Conservation (phyloP, 1,140 invertebrate species). For the Probaryconus sp. region DNA sequence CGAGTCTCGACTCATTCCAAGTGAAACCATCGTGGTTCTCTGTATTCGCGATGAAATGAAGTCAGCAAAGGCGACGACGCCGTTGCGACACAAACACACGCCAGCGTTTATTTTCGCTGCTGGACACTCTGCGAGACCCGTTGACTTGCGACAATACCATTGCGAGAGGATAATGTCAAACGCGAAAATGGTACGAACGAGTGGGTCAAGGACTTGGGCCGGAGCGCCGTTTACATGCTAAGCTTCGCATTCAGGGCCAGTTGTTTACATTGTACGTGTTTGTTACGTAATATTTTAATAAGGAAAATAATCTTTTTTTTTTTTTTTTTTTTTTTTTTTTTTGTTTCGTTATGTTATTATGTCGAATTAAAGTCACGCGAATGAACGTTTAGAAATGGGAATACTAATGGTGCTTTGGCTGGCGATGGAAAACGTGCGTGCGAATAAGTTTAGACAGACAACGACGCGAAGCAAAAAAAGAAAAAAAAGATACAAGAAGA, state of each 20-base stretch:
- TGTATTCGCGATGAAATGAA: conserved; percentile 31
- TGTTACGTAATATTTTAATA: conserved; percentile 33
- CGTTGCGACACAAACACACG: conserved; percentile 33
- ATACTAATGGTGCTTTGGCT: too few relatives aligned
- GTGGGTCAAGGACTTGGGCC: conserved; percentile 70
- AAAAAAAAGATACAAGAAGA: too few relatives aligned
- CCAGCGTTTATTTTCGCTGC: conserved; percentile 20
- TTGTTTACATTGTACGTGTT: conserved; percentile 10
- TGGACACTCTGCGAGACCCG: conserved; percentile 11
- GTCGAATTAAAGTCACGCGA: conserved; percentile 3
- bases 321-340: too few relatives aligned
- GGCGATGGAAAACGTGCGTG: too few relatives aligned
- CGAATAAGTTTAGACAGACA: too few relatives aligned
- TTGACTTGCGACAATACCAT: conserved; percentile 20
- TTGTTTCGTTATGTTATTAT: background rate
- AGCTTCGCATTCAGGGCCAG: conserved; percentile 26
- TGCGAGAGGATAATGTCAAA: conserved; percentile 48
- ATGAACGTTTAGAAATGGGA: background rate
- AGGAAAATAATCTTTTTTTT: too few relatives aligned
- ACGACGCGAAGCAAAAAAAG: too few relatives aligned
- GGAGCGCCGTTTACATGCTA: conserved; percentile 39
- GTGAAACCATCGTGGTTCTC: conserved; percentile 1
- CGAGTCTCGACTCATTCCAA: conserved; percentile 12
- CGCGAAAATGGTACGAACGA: conserved; percentile 51
- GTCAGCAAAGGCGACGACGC: conserved; percentile 7